These are phyloP conservation scores for Hucho hucho DNA, from an alignment of 2,113 vertebrate genomes.

Conservation along the genomic window DNA sequence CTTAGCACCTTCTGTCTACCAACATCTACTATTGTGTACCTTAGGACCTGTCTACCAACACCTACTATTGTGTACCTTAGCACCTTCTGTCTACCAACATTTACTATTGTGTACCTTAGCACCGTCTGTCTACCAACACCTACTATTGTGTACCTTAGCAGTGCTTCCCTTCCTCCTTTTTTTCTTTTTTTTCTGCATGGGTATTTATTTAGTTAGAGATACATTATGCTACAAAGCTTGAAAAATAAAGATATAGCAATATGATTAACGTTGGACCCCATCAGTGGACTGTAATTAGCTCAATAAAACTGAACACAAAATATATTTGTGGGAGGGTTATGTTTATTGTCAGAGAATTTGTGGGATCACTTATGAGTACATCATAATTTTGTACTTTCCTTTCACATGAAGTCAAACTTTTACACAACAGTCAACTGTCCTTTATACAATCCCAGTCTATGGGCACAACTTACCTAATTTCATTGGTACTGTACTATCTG, in stretches of 20 bases:
- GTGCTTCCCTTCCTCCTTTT: too few species aligned
- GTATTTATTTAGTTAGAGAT: constrained; percentile 39
- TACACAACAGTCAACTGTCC: constrained; percentile 16
- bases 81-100: too few species aligned
- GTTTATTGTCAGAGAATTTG: constrained; percentile 8
- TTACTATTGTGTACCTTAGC: too few species aligned
- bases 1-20: too few species aligned
- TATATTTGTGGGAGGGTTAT: constrained; percentile 6
- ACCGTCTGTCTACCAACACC: too few species aligned
- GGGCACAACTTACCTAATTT: constrained; percentile 34
- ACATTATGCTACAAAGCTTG: constrained; percentile 34
- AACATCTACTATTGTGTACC: too few species aligned
- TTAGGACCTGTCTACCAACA: too few species aligned
- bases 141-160: too few species aligned
- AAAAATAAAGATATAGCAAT: constrained; percentile 41
- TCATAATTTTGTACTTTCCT: constrained; percentile 35
- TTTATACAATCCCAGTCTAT: constrained; percentile 15
- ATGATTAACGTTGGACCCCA: constrained; percentile 23
- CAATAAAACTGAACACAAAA: constrained; percentile 15
- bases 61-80: too few species aligned
- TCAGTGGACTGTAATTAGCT: constrained; percentile 3
- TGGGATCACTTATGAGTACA: not conserved
- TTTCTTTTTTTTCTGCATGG: not conserved
- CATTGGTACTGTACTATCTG: constrained; percentile 36
- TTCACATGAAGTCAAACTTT: constrained; percentile 36